Evolutionary conservation across 2,113 vertebrate genomes (phyloP).

Genomic region (Pimephales promelas): DNA sequence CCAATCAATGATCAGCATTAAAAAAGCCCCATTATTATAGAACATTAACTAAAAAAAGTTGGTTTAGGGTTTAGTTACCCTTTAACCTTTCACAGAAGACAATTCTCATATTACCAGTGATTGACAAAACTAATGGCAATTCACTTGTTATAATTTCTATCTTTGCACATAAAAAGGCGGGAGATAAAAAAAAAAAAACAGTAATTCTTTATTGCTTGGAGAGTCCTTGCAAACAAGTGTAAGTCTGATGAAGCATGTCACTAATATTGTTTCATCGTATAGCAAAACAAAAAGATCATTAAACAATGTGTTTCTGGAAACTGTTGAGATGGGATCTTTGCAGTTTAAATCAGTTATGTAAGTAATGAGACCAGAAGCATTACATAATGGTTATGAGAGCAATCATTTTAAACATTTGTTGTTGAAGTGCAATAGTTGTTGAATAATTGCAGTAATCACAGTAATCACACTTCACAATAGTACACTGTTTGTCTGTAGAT

Average conservation of each 20-base stretch:
- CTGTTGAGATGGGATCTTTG: neutral
- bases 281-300: no score
- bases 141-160: constrained; percentile 1
- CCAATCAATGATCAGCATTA: no score
- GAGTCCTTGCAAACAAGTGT: no score
- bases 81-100: no score
- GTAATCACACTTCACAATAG: constrained; percentile 1
- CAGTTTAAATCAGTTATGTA: neutral
- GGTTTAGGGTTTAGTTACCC: no score
- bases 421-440: neutral
- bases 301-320: constrained; percentile 11
- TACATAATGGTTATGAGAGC: constrained; percentile 7
- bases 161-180: neutral
- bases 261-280: no score
- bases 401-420: constrained; percentile 6
- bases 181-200: no score
- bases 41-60: no score
- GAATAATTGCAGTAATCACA: constrained; percentile 19
- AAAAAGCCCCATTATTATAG: no score
- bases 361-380: constrained; percentile 10
- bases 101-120: neutral
- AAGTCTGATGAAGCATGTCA: no score
- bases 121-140: constrained; percentile 5
- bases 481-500: neutral
- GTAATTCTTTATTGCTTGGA: no score